Conservation (phyloP, 2,113 vertebrate genomes). For the Erythrocercus mccallii region DNA sequence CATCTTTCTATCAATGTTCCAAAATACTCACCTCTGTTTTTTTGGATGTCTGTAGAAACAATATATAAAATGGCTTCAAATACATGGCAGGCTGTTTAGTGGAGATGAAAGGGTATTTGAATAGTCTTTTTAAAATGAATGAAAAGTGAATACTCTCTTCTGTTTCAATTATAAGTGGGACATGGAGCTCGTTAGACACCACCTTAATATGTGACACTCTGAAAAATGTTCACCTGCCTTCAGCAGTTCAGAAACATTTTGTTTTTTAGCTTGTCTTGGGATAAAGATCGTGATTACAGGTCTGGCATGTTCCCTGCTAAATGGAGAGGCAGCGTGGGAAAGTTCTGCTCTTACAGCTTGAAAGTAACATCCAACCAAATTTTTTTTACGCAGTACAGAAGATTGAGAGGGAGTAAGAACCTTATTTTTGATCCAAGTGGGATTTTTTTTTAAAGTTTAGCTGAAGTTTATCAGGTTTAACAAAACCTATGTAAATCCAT, state of each 20-base stretch:
- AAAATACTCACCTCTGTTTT: constrained; percentile 69
- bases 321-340: constrained; percentile 49
- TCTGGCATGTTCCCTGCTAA: constrained; percentile 19
- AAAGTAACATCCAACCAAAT: not conserved
- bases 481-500: not conserved
- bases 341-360: not conserved
- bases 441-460: not conserved
- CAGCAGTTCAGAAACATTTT: constrained; percentile 30
- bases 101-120: constrained; percentile 73
- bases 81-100: constrained; percentile 74
- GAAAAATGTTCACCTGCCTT: constrained; percentile 41
- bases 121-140: constrained; percentile 76
- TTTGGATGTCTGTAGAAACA: constrained; percentile 73
- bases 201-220: constrained; percentile 62
- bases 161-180: constrained; percentile 72
- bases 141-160: constrained; percentile 70
- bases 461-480: not conserved
- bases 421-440: not conserved
- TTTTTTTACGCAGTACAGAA: not conserved
- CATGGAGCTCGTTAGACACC: constrained; percentile 64
- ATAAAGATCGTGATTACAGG: not conserved
- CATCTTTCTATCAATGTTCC: constrained; percentile 72
- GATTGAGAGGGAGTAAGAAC: not conserved
- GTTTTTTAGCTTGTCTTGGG: constrained; percentile 25
- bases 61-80: constrained; percentile 75